These are phyloP conservation scores for Parapristionchus giblindavisi DNA, from an alignment of 2,888 invertebrate species.

Conservation along the genomic window DNA sequence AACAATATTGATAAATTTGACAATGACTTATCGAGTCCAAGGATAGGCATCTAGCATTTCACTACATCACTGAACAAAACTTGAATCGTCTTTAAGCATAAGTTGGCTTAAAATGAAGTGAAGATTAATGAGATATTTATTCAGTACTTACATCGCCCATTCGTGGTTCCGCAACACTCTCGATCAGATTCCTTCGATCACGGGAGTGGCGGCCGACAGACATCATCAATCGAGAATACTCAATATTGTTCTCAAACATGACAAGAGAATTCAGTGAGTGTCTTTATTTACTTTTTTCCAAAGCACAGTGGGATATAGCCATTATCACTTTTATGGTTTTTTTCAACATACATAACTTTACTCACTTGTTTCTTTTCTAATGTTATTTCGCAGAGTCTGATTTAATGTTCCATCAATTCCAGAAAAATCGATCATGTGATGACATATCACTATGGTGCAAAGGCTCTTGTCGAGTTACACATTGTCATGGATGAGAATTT, in stretches of 20 bases:
- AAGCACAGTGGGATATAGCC: too few relatives aligned
- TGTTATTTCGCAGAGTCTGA: too few relatives aligned
- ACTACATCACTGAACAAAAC: neutral
- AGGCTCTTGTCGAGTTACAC: slow-evolving; percentile 69
- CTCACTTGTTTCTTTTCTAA: too few relatives aligned
- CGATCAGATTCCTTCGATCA: slow-evolving; percentile 58
- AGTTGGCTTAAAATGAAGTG: neutral
- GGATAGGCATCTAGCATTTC: neutral
- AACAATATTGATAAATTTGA: too few relatives aligned
- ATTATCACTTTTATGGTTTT: too few relatives aligned
- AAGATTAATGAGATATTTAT: slow-evolving; percentile 1
- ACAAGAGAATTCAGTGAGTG: slow-evolving; percentile 47
- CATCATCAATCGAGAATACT: slow-evolving; percentile 63
- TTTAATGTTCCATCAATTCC: slow-evolving; percentile 14
- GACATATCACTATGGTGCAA: slow-evolving; percentile 73
- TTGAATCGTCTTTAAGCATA: neutral
- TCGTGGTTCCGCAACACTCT: slow-evolving; percentile 64
- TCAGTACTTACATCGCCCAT: slow-evolving; percentile 59
- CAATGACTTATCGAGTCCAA: too few relatives aligned
- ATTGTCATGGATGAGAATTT: slow-evolving; percentile 72
- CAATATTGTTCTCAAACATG: slow-evolving; percentile 62
- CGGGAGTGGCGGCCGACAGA: slow-evolving; percentile 54
- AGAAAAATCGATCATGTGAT: slow-evolving; percentile 72
- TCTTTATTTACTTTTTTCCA: neutral
- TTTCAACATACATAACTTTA: too few relatives aligned